Conservation (phyloP, 2,797 vertebrate genomes). For the Anomalospiza imberbis region DNA sequence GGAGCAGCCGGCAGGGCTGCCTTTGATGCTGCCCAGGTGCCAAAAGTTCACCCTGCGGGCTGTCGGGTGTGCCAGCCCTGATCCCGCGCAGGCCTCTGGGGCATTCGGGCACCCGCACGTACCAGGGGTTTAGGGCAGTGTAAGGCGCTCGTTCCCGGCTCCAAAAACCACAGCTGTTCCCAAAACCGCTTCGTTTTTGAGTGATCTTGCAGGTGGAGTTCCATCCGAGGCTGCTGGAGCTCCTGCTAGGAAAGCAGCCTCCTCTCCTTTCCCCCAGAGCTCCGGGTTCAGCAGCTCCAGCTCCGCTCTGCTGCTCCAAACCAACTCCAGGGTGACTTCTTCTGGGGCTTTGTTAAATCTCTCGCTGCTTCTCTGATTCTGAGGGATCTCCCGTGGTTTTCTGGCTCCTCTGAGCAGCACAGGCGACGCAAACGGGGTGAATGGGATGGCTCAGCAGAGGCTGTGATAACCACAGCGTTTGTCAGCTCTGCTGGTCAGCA, state of each 20-base stretch:
- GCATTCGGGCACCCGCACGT: background rate
- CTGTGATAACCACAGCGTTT: background rate
- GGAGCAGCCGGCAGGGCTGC: no score
- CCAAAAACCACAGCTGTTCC: background rate
- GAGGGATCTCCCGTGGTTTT: background rate
- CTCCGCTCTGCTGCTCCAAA: background rate
- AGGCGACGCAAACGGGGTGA: fast-evolving
- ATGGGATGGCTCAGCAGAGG: background rate
- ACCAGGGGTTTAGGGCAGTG: fast-evolving
- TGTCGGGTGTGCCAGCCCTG: background rate
- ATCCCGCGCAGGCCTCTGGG: fast-evolving
- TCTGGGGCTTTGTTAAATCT: background rate
- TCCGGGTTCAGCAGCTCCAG: fast-evolving
- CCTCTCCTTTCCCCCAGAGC: background rate
- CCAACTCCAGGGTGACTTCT: background rate
- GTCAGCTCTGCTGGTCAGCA: background rate
- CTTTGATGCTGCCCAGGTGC: background rate
- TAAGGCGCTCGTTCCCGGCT: fast-evolving
- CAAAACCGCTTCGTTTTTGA: background rate
- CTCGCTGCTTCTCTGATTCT: background rate
- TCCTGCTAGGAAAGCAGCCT: background rate
- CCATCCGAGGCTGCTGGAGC: background rate
- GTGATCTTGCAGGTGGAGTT: no score
- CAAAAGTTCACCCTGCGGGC: background rate
- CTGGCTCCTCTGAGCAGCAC: background rate